Evolutionary conservation across 2,888 invertebrate genomes (phyloP).

Genomic region (Coenonympha glycerion): DNA sequence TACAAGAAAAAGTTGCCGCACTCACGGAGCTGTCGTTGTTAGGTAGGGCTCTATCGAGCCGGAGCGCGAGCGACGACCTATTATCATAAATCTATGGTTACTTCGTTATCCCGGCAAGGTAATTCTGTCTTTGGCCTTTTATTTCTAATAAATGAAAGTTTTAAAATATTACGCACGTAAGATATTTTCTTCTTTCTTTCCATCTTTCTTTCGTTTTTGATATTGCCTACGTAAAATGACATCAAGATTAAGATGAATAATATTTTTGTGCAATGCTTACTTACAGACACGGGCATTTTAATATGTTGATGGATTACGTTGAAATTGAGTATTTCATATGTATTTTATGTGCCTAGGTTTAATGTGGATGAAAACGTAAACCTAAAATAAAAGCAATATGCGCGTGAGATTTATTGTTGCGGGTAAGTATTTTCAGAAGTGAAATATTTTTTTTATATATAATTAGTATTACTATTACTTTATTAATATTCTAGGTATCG

Average conservation of each 20-base stretch:
- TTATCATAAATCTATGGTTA: too few species aligned
- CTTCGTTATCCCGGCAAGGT: too few species aligned
- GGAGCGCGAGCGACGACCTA: too few species aligned
- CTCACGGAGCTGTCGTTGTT: too few species aligned
- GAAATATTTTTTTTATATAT: neutral
- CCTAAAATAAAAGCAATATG: constrained; percentile 1
- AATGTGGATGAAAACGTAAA: neutral
- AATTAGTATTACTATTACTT: neutral
- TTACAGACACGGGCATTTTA: neutral
- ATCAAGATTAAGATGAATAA: neutral
- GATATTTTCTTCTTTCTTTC: neutral
- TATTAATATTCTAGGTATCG: neutral
- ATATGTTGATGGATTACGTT: neutral
- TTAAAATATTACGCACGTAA: constrained; percentile 4
- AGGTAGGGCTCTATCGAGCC: too few species aligned
- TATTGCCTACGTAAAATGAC: neutral
- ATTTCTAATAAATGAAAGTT: too few species aligned
- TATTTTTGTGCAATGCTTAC: neutral
- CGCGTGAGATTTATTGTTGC: neutral
- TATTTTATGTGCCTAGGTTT: too few species aligned
- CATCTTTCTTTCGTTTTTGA: neutral
- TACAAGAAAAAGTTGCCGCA: too few species aligned
- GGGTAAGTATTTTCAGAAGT: neutral
- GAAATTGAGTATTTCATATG: neutral
- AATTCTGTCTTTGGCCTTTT: too few species aligned